Conservation (phyloP, 2,888 invertebrate species). For the Scaptomyza caliginosa region DNA sequence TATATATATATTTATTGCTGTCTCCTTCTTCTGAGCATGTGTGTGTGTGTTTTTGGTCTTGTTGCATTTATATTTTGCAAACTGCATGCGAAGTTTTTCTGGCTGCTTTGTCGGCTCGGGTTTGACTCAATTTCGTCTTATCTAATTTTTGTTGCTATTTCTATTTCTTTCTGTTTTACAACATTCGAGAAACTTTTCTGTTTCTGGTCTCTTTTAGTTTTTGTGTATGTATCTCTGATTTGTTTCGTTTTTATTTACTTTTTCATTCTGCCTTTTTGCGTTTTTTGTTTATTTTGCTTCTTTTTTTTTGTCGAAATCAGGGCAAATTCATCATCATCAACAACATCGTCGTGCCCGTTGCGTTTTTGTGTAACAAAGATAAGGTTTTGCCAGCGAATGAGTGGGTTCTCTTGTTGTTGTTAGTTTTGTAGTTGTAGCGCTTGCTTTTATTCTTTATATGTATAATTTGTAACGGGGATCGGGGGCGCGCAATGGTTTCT, state of each 20-base stretch:
- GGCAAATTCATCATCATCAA: constrained; percentile 83
- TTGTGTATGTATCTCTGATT: constrained; percentile 31
- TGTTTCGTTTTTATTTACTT: constrained; percentile 17
- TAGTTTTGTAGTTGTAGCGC: constrained; percentile 24
- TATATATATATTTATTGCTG: constrained; percentile 13
- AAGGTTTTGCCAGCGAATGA: constrained; percentile 71
- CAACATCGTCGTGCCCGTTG: constrained; percentile 73
- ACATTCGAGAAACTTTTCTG: constrained; percentile 37
- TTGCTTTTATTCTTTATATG: constrained; percentile 65
- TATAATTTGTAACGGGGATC: constrained; percentile 50
- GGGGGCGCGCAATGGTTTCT: constrained; percentile 14
- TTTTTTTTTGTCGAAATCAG: constrained; percentile 83
- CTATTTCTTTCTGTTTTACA: constrained; percentile 20
- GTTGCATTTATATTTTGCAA: constrained; percentile 42
- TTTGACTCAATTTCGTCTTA: constrained; percentile 77
- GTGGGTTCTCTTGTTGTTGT: constrained; percentile 54
- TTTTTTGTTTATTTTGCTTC: constrained; percentile 73
- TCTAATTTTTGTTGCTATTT: constrained; percentile 65
- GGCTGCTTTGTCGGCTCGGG: constrained; percentile 66
- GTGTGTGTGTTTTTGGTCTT: constrained; percentile 16
- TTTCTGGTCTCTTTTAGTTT: constrained; percentile 18
- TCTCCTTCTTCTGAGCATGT: constrained; percentile 11
- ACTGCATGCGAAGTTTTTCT: constrained; percentile 62
- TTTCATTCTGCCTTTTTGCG: constrained; percentile 40
- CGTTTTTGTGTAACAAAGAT: constrained; percentile 75